A percentile compares a stretch with the other conserved stretches of the same genome.
These are phyloP conservation scores for Philereme transversata DNA, from an alignment of 2,888 invertebrate species.

Conservation along the genomic window DNA sequence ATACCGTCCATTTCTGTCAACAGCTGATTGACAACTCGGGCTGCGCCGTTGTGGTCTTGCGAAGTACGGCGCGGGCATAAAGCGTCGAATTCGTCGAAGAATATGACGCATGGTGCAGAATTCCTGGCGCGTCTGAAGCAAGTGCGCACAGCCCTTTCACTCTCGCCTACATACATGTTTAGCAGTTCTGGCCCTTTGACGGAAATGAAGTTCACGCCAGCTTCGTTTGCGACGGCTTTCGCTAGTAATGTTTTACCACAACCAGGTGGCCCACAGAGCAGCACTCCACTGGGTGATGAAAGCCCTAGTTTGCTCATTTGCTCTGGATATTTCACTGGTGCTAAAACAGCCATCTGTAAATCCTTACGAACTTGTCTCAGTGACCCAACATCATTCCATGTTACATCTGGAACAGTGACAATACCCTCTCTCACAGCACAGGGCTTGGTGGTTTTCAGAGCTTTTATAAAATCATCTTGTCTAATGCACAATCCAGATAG, in stretches of 20 bases:
- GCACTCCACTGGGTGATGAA: conserved; percentile 92
- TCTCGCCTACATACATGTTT: conserved; percentile 99
- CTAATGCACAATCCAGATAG: conserved; percentile 87
- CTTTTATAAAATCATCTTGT: conserved; percentile 90
- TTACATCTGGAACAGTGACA: conserved; percentile 97
- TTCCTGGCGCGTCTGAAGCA: conserved; percentile 97
- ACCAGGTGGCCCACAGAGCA: conserved; percentile 98
- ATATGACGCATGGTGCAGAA: conserved; percentile 98
- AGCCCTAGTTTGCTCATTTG: conserved; percentile 91
- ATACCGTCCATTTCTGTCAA: conserved; percentile 99
- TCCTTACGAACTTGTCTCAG: conserved; percentile 94
- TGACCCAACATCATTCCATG: conserved; percentile 98
- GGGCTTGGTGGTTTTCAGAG: conserved; percentile 93
- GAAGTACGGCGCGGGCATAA: conserved; percentile 95
- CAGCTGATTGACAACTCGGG: conserved; percentile 97
- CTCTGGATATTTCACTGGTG: conserved; percentile 94
- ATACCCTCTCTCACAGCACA: conserved; percentile 98
- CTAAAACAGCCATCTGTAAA: conserved; percentile 94
- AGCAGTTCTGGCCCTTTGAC: conserved; percentile 99
- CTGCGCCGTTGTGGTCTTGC: conserved; percentile 87
- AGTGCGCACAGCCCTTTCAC: conserved; percentile 97
- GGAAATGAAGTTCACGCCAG: conserved; percentile 98
- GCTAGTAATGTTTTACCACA: conserved; percentile 98
- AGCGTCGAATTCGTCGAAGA: conserved; percentile 99
- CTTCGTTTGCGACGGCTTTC: conserved; percentile 99